Evolutionary conservation across 2,113 vertebrate genomes (phyloP).

Genomic region (Protomyctophum bolini): DNA sequence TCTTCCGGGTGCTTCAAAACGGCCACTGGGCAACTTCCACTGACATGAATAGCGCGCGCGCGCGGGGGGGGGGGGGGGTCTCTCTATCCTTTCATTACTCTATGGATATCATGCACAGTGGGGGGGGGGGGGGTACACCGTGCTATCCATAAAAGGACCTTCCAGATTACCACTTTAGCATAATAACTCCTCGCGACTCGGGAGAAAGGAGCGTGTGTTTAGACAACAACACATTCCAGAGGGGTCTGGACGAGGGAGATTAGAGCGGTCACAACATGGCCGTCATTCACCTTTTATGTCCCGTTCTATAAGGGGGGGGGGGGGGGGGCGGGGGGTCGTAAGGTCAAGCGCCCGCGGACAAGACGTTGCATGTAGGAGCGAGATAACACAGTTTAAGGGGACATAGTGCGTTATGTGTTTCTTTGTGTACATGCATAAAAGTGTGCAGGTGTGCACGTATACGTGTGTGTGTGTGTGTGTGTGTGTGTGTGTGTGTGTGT

Average conservation of each 20-base stretch:
- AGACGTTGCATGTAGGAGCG: slow-evolving; percentile 18
- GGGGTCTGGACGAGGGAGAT: slow-evolving; percentile 26
- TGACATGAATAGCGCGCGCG: too few species aligned
- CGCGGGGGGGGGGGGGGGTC: too few species aligned
- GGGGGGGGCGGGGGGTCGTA: slow-evolving; percentile 13
- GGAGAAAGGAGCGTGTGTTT: too few species aligned
- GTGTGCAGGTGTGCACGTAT: not conserved
- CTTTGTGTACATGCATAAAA: not conserved
- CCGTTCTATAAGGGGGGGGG: too few species aligned
- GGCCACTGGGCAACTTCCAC: too few species aligned
- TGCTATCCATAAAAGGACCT: too few species aligned
- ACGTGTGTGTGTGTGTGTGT: slow-evolving; percentile 7
- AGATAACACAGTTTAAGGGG: slow-evolving; percentile 34
- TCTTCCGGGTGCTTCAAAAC: too few species aligned
- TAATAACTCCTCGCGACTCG: too few species aligned
- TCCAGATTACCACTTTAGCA: too few species aligned
- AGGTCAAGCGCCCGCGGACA: slow-evolving; percentile 17
- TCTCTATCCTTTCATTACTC: too few species aligned
- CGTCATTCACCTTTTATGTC: slow-evolving; percentile 36
- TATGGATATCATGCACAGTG: too few species aligned
- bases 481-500: not conserved
- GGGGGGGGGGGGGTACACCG: too few species aligned
- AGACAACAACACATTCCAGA: slow-evolving; percentile 12
- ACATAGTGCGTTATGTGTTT: not conserved
- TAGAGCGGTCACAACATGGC: not conserved